Evolutionary conservation across 1,140 invertebrate species (phyloP).

Genomic region (Drosophila ambigua): DNA sequence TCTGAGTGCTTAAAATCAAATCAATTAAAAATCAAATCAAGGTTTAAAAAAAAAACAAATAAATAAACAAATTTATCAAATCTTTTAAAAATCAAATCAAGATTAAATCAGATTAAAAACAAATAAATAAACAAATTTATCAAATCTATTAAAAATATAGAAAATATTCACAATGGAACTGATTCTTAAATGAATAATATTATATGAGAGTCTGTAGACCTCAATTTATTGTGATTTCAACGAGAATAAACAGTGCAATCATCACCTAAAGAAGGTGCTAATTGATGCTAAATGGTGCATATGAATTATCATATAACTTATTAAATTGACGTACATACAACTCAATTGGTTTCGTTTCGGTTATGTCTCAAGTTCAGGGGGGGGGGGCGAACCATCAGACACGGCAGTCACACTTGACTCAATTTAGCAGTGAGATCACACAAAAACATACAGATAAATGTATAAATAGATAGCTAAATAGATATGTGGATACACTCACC

Average conservation of each 20-base stretch:
- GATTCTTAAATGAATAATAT: too few relatives aligned
- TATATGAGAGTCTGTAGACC: too few relatives aligned
- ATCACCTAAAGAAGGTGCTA: conserved; percentile 30
- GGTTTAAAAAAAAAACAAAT: too few relatives aligned
- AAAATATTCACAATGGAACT: too few relatives aligned
- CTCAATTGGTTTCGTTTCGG: conserved; percentile 22
- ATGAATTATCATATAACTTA: background rate
- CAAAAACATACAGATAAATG: background rate
- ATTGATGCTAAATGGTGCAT: conserved; percentile 22
- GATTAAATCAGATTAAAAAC: too few relatives aligned
- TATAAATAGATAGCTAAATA: background rate
- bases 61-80: too few relatives aligned
- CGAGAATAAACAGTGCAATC: conserved; percentile 1
- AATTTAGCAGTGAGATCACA: conserved; percentile 45
- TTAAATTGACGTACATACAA: conserved; percentile 46
- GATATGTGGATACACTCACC: conserved; percentile 55
- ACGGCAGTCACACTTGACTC: conserved; percentile 28
- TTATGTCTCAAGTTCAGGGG: conserved; percentile 34
- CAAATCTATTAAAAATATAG: too few relatives aligned
- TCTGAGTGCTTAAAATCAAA: too few relatives aligned
- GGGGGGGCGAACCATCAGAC: conserved; percentile 1
- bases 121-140: too few relatives aligned
- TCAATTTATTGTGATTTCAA: too few relatives aligned
- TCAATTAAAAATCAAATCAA: too few relatives aligned
- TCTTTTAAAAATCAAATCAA: too few relatives aligned